Evolutionary conservation across 2,113 vertebrate species (phyloP).

Genomic region (Argyrosomus japonicus): DNA sequence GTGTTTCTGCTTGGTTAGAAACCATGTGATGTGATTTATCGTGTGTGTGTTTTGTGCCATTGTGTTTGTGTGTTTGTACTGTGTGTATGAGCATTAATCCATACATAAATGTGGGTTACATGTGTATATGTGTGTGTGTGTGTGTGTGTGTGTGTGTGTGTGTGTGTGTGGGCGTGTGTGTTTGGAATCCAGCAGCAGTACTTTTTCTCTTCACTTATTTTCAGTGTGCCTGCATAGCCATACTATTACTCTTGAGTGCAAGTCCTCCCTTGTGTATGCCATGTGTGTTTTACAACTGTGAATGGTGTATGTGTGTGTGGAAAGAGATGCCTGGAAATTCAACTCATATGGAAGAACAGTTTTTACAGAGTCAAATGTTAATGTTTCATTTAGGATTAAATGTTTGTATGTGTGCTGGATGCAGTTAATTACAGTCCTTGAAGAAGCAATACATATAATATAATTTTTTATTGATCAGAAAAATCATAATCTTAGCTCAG

Average conservation of each 20-base stretch:
- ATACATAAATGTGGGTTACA: conserved; percentile 20
- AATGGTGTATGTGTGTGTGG: not conserved
- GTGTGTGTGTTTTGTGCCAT: not conserved
- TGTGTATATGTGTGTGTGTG: not conserved
- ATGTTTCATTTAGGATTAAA: not conserved
- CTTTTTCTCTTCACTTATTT: not conserved
- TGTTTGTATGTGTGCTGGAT: not conserved
- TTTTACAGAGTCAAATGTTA: not conserved
- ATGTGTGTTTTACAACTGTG: conserved; percentile 44
- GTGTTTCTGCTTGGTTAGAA: conserved; percentile 5
- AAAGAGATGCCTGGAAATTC: not conserved
- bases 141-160: not conserved
- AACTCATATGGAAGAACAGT: not conserved
- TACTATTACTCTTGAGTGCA: not conserved
- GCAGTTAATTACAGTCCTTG: not conserved
- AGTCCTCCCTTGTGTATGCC: conserved; percentile 5
- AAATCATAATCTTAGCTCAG: not conserved
- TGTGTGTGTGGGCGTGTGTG: conserved; percentile 2
- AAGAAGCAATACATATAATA: not conserved
- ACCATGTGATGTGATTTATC: not conserved
- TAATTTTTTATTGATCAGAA: too few species aligned
- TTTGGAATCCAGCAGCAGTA: conserved; percentile 11
- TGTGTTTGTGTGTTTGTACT: conserved; percentile 15
- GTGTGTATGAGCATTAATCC: conserved; percentile 14
- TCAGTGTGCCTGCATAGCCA: not conserved